Base-by-base conservation (phyloP, 2,888 invertebrate genomes). In the Tipula vernalis region DNA sequence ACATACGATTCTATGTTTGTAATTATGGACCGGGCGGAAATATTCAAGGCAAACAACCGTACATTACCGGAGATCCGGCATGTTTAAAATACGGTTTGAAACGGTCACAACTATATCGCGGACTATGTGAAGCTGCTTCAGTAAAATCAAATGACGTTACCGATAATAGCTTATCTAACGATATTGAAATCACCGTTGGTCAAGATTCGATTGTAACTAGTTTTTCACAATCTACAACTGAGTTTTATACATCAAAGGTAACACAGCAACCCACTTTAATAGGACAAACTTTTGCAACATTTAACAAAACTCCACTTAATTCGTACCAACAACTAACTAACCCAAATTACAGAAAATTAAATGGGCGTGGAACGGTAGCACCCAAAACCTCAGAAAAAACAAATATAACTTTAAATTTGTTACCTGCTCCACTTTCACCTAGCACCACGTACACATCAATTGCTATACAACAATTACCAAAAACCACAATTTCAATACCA, bases 21-120 rank as follows among this genome's bases (percentile, higher is more conserved):
- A 96, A 96, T 92, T 96, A 96, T 90, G 96, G 96, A 87, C 96
- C 96, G 12, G 95, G 95, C 94, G 96, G 96, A 88, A 97, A 96
- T 90, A 94, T 96, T 86, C 93, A 95, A 88, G 96, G 96, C 88
- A 93, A 93, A 89, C 93, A 93, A 88, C 96, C 96, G 12, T 97
- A 97, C 91, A 94, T 94, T 90, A 94, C 94, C 89, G 96, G 96
- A 86, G 93, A 93, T 88, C 96, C 96, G 28, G 93, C 95, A 86
- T 96, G 96, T 92, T 93, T 92, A 88, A 93, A 92, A 88, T 94
- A 94, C 89, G 96, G 96, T 88, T 94, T 96, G 90, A 92, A 93
- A 51, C 94, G 95, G 87, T 96, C 96, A 36, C 92, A 93, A 88
- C 94, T 93, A 92, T 96, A 96, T 91, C 93, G 94, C 87, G 96